Base-by-base conservation (phyloP, 2,113 vertebrate species). In the Xenotilapia leptura region DNA sequence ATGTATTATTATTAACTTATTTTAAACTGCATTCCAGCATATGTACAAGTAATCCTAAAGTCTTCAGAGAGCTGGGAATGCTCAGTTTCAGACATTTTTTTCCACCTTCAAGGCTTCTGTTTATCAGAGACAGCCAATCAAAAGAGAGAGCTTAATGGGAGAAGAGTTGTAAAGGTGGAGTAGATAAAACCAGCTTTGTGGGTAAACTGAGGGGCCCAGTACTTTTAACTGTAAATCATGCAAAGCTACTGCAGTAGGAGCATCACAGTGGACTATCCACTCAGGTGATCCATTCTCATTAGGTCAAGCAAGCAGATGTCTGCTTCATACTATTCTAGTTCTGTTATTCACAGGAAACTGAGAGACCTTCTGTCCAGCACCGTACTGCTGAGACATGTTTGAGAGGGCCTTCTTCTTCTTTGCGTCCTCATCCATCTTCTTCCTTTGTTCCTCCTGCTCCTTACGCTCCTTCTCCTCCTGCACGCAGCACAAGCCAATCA, bases 381-480 rank as follows among this genome's bases (percentile, higher is more conserved):
- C 93, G 28, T 95, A 97, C 83, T 97, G 96, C 33, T 95, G 94
- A 15, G 92, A 95, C 95, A 96, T 97, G 92, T 92, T 96, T 8
- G 95, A 94, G 6, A 97, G 96, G 19, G 88, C 97, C 89, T 97
- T 97, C 95, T 97, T 97, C 95, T 97, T 97, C 95, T 97, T 97
- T 26, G 93, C 93, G 3, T 97, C 97, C 0, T 96, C 97, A 81
- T 96, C 97, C 0, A 83, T 87, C 90, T 96, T 97, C 92, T 95
- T 97, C 5, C 96, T 95, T 2, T 96, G 96, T 14, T 97, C 96
- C 82, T 97, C 97, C 38, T 86, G 91, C 90, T 97, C 97, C 90
- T 92, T 97, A 1, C 97, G 94, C 68, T 96, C 96, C 86, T 95
- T 97, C 82, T 97, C 97, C 42, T 97, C 97, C 97, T 97, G 93